A percentile compares a stretch with the other conserved stretches of the same genome.
These are phyloP conservation scores for Labeo rohita DNA, from an alignment of 2,113 vertebrate genomes.

Conservation along the genomic window DNA sequence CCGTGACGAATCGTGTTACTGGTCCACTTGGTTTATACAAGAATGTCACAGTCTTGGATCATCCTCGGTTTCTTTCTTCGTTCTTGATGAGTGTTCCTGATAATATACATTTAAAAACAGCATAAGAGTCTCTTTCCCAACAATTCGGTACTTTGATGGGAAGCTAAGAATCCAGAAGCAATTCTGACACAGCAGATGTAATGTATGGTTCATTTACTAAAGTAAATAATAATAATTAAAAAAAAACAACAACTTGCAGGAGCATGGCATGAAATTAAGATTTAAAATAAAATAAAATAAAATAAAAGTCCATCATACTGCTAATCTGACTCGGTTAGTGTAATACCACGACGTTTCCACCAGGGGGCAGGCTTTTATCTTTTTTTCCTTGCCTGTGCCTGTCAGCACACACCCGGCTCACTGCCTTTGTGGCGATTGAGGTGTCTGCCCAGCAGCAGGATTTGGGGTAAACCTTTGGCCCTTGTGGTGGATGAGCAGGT, in stretches of 20 bases:
- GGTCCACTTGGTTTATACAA: neutral
- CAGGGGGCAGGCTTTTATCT: constrained; percentile 36
- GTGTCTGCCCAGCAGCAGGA: constrained; percentile 13
- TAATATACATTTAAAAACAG: constrained; percentile 55
- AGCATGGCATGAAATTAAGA: constrained; percentile 41
- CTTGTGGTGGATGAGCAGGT: neutral
- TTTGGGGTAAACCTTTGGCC: neutral
- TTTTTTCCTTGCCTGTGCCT: neutral
- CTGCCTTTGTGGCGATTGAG: neutral
- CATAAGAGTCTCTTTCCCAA: constrained; percentile 38
- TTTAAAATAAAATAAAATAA: constrained; percentile 40
- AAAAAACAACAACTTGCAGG: constrained; percentile 37
- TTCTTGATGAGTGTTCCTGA: constrained; percentile 21
- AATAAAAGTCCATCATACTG: constrained; percentile 36
- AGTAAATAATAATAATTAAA: constrained; percentile 25
- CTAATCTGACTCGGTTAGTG: constrained; percentile 50
- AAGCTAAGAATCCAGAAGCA: constrained; percentile 34
- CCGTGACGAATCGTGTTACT: constrained; percentile 11
- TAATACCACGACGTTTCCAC: constrained; percentile 38
- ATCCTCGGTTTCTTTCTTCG: constrained; percentile 22
- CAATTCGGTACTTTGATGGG: constrained; percentile 23
- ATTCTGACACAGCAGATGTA: constrained; percentile 39
- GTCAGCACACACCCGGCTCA: neutral
- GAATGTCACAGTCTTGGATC: constrained; percentile 8
- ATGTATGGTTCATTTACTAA: constrained; percentile 35